Base-by-base conservation (phyloP, 2,888 invertebrate species). In the Mellilla xanthometata region DNA sequence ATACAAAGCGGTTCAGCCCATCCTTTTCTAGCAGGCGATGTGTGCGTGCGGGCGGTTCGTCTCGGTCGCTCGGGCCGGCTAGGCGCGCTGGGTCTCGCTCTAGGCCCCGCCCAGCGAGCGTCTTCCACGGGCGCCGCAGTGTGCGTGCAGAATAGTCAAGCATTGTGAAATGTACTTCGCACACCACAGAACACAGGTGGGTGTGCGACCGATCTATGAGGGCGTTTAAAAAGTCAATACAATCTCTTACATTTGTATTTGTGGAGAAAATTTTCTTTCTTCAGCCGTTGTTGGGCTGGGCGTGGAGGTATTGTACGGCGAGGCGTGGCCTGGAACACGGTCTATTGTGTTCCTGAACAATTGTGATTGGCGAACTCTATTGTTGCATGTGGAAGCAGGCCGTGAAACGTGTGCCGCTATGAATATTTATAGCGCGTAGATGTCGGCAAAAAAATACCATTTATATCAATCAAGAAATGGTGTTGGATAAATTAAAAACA, bases 161-260 rank as follows among this genome's bases (percentile, higher is more conserved):
- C 80, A 86, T 84, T 85, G 86, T 85, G 76, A 72, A 77, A 75
- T 70, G 68, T 69, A 70, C 72, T 75, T 76, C 80, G 83, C 87
- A 88, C 88, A 88, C 86, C 65, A 82, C 82, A 84, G 82, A 76
- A 76, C 65, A 64, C 80, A 83, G 86, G 85, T 87, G 87, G 87
- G 80, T 76, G 87, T 85, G 77, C 65, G 77, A 67, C 68, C 73
- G 64, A 76, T 85, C 82, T 81, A 83, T 77, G 80, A 82, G 85
- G 88, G 87, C 88, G 87, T 88, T 86, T 84, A 84, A 87, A 88
- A 89, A 88, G 87, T 89, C 88, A 85, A 88, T 87, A 87, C 83
- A 83, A 85, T 86, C 81, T 78, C 76, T 78, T 76, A 74, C 76
- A 76, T 78, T 75, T 77, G 79, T 81, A 72, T 83, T 84, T 79